phyloP scores from a whole-genome alignment of 2,797 vertebrate species.

The Cirrhinus mrigala region DNA sequence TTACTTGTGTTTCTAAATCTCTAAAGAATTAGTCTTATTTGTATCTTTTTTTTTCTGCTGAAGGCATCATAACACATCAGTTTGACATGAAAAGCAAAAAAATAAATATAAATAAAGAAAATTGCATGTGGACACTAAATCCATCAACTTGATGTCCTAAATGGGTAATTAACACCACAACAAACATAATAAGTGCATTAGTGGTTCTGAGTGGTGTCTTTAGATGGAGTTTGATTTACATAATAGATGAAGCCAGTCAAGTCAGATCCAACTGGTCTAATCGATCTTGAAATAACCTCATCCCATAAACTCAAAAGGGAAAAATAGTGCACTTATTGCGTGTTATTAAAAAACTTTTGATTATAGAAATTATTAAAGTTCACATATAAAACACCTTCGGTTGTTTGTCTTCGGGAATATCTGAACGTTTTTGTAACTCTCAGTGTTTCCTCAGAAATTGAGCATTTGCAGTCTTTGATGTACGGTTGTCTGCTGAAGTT shows the following conservation, averaged over 20 bases:
- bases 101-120: not conserved
- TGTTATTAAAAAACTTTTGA: not conserved
- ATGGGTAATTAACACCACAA: not conserved
- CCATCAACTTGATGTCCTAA: not conserved
- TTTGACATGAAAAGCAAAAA: not conserved
- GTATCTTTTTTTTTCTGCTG: not conserved
- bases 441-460: constrained; percentile 54
- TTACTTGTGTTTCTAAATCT: not conserved
- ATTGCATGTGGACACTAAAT: not conserved
- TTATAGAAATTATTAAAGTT: not conserved
- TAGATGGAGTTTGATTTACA: constrained; percentile 4
- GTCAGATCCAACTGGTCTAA: constrained; percentile 43
- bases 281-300: constrained; percentile 52
- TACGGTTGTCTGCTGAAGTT: constrained; percentile 67
- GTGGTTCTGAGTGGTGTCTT: constrained; percentile 5
- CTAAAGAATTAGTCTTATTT: constrained; percentile 2
- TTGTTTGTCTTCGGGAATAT: constrained; percentile 45
- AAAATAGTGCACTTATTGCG: not conserved
- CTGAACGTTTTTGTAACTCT: not conserved
- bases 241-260: not conserved
- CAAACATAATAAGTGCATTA: constrained; percentile 1
- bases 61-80: not conserved
- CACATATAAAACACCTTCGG: constrained; percentile 29
- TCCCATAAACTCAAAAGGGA: not conserved
- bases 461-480: constrained; percentile 71